These are phyloP conservation scores for Taxidea taxus DNA, from an alignment of 2,113 vertebrate species.

Conservation along the genomic window DNA sequence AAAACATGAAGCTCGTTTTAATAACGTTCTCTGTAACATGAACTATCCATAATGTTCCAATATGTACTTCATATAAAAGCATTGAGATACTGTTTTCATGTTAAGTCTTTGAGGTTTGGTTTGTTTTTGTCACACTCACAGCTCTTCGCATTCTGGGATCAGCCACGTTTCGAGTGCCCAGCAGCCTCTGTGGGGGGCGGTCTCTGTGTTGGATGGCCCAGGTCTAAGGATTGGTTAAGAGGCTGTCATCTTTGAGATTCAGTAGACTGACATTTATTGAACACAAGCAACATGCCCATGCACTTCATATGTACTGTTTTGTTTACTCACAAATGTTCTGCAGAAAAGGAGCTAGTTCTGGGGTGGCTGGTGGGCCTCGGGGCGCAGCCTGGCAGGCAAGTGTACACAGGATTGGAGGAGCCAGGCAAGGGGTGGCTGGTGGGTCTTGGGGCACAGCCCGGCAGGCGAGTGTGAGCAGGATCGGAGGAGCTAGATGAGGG, in stretches of 20 bases:
- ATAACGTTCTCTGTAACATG: neutral
- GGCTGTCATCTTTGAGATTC: neutral
- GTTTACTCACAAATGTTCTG: neutral
- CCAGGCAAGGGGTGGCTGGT: too few species aligned
- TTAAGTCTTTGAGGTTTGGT: neutral
- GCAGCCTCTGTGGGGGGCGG: too few species aligned
- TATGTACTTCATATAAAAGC: neutral
- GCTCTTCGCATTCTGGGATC: neutral
- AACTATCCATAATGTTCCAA: neutral
- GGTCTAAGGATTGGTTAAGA: neutral
- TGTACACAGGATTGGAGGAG: neutral
- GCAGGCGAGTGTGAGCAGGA: too few species aligned
- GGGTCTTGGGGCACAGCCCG: too few species aligned
- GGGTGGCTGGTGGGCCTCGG: neutral
- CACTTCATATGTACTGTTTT: fast-evolving
- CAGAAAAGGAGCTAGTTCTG: neutral
- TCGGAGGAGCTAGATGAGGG: neutral
- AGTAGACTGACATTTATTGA: neutral
- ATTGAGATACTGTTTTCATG: neutral
- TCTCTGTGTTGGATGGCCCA: fast-evolving
- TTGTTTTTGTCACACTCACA: neutral
- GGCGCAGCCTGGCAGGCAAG: neutral
- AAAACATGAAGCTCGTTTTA: neutral
- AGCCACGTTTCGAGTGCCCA: neutral
- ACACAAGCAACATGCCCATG: neutral